phyloP scores from a whole-genome alignment of 2,113 vertebrate genomes.

The Aix galericulata region DNA sequence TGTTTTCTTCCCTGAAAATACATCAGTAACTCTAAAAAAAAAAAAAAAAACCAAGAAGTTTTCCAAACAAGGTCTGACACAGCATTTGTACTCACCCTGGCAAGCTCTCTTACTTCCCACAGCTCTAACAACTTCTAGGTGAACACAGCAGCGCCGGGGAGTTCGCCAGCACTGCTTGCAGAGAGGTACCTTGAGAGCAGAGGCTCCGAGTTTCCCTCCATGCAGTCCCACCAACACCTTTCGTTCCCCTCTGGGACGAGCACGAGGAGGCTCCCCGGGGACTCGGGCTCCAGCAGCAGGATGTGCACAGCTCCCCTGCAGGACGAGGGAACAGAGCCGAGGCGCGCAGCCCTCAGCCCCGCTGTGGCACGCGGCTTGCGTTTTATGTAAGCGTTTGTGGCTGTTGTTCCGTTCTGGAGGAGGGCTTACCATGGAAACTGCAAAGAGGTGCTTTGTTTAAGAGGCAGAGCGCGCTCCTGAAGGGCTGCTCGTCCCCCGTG shows the following conservation, averaged over 20 bases:
- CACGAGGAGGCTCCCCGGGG: fast-evolving
- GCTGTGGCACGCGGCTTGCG: background rate
- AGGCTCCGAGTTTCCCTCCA: background rate
- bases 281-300: fast-evolving
- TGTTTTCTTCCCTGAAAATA: background rate
- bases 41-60: background rate
- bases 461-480: background rate
- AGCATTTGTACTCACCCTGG: background rate
- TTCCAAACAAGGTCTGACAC: background rate
- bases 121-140: background rate
- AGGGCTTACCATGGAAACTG: slow-evolving; percentile 61
- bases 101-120: background rate
- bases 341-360: background rate
- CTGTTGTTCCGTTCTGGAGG: slow-evolving; percentile 15
- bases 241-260: background rate
- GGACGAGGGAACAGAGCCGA: background rate
- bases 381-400: slow-evolving; percentile 6
- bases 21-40: background rate
- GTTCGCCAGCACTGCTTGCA: background rate
- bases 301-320: background rate
- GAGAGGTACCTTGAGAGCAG: background rate
- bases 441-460: background rate
- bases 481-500: background rate
- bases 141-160: background rate
- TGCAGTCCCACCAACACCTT: background rate